Base-by-base conservation (phyloP, 1,140 invertebrate genomes). In the Drosophila malerkotliana region DNA sequence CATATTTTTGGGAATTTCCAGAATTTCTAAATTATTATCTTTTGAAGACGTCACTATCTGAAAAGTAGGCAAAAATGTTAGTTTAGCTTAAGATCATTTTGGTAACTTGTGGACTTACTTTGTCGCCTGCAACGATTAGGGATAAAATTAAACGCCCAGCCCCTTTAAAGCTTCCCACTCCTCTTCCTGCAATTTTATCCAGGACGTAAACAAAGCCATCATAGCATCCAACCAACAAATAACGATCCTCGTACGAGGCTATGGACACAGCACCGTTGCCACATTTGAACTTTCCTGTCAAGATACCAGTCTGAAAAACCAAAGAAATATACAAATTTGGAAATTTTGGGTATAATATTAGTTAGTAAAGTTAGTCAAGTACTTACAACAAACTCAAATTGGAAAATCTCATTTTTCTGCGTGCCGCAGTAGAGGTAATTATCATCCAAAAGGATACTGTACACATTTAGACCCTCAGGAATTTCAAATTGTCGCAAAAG, bases 141-240 rank as follows among this genome's bases (percentile, higher is more conserved):
- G 94, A 94, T 9, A 95, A 90, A 39, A 95, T 85, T 93, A 95
- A 94, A 81, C 94, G 94, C 39, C 94, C 93, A 45, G 94, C 94
- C 7, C 94, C 94, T 30, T 93, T 92, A 71, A 95, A 93, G 47
- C 93, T 93, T 49, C 94, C 94, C 37, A 84, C 12, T 58, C 74
- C 72, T 9, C 10, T 34, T 10, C 80, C 67, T 3, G 64, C 92
- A 63, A 93, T 92, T 72, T 92, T 92, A 53, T 95, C 92, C 79
- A 95, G 94, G 55, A 95, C 93, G 87, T 95, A 95, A 80, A 95
- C 94, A 88, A 94, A 94, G 41, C 95, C 95, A 85, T 95, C 94
- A 77, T 95, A 95, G 92, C 95, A 95, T 34, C 94, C 95, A 47
- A 94, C 93, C 84, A 95, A 94, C 44, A 95, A 74, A 32, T 95